Conservation (phyloP, 2,888 invertebrate species). For the Epinotia ramella region DNA sequence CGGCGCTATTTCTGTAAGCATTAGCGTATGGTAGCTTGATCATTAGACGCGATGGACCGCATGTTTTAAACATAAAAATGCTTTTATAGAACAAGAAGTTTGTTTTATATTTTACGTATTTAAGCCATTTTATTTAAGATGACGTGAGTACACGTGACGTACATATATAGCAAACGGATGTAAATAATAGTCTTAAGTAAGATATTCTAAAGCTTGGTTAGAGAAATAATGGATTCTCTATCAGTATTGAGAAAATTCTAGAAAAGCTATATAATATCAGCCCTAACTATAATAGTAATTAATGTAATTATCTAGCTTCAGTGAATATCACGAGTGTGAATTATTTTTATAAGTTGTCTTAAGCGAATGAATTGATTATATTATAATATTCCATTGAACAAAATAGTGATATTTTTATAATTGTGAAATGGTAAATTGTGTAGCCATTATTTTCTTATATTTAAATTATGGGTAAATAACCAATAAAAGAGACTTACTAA, state of each 20-base stretch:
- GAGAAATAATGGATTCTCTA: background rate
- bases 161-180: constrained; percentile 21
- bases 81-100: constrained; percentile 34
- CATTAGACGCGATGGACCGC: background rate
- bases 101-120: constrained; percentile 25
- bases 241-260: constrained; percentile 12
- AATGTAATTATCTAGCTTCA: constrained; percentile 20
- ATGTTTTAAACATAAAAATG: constrained; percentile 3
- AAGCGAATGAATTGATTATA: constrained; percentile 55
- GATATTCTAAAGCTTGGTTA: background rate
- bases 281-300: constrained; percentile 27
- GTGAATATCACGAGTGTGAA: constrained; percentile 37
- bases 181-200: constrained; percentile 36
- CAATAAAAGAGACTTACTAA: constrained; percentile 27
- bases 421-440: constrained; percentile 35
- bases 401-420: constrained; percentile 56
- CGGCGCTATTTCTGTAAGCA: constrained; percentile 3
- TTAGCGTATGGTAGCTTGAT: background rate
- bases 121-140: constrained; percentile 29
- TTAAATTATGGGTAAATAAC: constrained; percentile 14
- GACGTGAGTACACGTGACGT: constrained; percentile 23
- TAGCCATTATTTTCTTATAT: constrained; percentile 30
- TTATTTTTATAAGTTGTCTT: constrained; percentile 50
- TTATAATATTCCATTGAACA: constrained; percentile 56
- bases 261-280: background rate